Base-by-base conservation (phyloP, 2,888 invertebrate genomes). In the Willowsia nigromaculata region DNA sequence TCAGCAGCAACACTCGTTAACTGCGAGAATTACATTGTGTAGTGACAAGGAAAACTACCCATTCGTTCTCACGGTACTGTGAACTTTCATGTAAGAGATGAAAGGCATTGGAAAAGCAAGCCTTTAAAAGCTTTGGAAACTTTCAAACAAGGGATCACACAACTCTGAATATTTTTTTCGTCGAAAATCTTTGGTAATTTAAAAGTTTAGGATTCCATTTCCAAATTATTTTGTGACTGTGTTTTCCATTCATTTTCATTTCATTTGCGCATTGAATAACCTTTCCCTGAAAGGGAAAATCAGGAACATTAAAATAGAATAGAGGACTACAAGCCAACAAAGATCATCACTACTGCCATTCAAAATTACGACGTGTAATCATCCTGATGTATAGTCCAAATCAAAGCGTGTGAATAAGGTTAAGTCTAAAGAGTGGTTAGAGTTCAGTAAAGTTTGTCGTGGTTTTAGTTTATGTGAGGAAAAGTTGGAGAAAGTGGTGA, bases 191-290 rank as follows among this genome's bases (percentile, higher is more conserved):
- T 59, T 2, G 22, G 11, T 13, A 13, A 25, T 22, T 59, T 59
- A 25, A 25, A 27, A 27, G 13, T 27, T 25, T 25, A 4, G 1
- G 6, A 3, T 59, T 25, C 59, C 59, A 25, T 7, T 33, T 37
- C 18, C 18, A 37, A n/a, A n/a, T n/a, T 65, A 13, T 59, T 59
- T 30, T 59, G 15, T n/a, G n/a, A n/a, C 18, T 27, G 3, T 13
- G 9, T 27, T 27, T 53, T 18, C 40, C 40, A 59, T 71, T 71
- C 37, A 71, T 43, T 47, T 74, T 74, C 50, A 74, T 47, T 74
- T 74, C 74, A 74, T 47, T 74, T 50, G 47, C n/a, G 27, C 47
- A 74, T 74, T 74, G 37, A 74, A 47, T 47, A 74, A 74, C 47
- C 50, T 74, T 27, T 27, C 30, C 13, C 13, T 43, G 11, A 37